Conservation (phyloP, 2,797 vertebrate genomes). For the Pseudochirops cupreus region DNA sequence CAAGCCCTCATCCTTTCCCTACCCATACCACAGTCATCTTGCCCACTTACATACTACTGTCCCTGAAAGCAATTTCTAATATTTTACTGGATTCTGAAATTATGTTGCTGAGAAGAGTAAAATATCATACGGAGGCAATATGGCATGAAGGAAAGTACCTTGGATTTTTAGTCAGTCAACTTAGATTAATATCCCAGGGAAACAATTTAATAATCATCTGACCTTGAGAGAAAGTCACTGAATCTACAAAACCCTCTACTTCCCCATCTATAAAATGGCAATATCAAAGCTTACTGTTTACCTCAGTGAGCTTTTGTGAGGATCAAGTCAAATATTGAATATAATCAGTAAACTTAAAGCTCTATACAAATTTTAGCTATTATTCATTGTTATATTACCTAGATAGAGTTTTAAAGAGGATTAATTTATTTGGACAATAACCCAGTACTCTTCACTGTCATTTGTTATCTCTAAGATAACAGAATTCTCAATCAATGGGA, state of each 20-base stretch:
- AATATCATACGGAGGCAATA: neutral
- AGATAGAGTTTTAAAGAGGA: neutral
- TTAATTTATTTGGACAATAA: neutral
- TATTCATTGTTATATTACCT: neutral
- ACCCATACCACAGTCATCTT: neutral
- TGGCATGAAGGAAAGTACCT: neutral
- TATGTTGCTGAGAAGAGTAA: conserved; percentile 30
- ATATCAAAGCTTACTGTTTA: neutral
- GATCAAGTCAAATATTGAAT: neutral
- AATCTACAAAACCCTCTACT: neutral
- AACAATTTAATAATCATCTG: neutral
- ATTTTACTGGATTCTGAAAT: conserved; percentile 3
- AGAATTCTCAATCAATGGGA: neutral
- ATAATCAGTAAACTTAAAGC: neutral
- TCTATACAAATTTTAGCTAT: neutral
- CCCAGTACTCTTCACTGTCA: neutral
- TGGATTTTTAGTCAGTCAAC: neutral
- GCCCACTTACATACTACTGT: neutral
- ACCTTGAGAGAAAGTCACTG: neutral
- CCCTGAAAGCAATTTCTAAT: conserved; percentile 54
- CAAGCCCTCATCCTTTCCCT: neutral
- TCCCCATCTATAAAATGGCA: neutral
- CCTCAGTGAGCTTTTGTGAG: neutral
- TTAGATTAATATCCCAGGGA: neutral
- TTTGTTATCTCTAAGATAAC: neutral